Percentiles rank a stretch among this genome's conserved stretches.
Conservation (phyloP, 2,797 vertebrate species). For the Catharus ustulatus region DNA sequence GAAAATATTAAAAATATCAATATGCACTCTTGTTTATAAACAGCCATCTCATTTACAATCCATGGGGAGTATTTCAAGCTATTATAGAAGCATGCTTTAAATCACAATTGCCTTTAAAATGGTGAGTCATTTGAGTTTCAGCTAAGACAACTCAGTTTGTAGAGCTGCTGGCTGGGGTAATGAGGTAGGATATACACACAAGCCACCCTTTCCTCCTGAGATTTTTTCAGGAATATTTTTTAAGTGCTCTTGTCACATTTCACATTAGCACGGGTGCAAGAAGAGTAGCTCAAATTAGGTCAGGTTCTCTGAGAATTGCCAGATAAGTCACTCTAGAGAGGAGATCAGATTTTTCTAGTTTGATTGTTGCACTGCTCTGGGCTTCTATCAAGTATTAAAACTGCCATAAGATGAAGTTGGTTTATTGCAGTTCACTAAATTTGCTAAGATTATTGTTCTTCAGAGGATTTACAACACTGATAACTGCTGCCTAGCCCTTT, state of each 20-base stretch:
- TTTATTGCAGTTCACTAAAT: slow-evolving; percentile 6
- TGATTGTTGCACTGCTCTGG: background rate
- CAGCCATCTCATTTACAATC: background rate
- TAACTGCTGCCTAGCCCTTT: background rate
- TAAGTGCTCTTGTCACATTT: slow-evolving; percentile 27
- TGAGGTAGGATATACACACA: background rate
- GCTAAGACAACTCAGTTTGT: background rate
- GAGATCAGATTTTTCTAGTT: slow-evolving; percentile 8
- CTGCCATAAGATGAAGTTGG: background rate
- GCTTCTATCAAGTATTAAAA: slow-evolving; percentile 14
- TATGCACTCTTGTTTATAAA: background rate
- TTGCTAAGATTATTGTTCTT: background rate
- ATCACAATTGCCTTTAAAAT: background rate
- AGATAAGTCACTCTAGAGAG: slow-evolving; percentile 11
- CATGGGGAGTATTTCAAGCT: background rate
- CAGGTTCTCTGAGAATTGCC: background rate
- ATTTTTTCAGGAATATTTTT: background rate
- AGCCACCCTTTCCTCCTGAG: background rate
- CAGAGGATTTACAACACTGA: background rate
- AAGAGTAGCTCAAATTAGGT: background rate
- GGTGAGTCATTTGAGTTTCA: slow-evolving; percentile 21
- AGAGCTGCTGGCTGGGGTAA: background rate
- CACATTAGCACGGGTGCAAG: background rate
- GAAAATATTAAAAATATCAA: background rate
- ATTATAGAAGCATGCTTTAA: background rate